Conservation (phyloP, 2,888 invertebrate genomes). For the Harmothoe impar region DNA sequence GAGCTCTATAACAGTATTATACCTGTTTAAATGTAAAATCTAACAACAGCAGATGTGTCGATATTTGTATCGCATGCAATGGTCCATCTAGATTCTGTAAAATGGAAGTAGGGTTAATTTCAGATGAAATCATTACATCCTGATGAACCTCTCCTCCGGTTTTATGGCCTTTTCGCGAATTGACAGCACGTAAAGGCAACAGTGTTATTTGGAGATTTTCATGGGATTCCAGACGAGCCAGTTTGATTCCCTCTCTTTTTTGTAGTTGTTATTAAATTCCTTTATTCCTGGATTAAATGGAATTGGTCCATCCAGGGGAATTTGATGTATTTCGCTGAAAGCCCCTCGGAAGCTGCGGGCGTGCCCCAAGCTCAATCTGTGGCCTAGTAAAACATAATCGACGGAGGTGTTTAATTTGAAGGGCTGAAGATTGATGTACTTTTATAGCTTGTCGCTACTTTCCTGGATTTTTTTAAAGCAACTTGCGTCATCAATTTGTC, state of each 20-base stretch:
- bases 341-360: not conserved
- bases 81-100: too few species aligned
- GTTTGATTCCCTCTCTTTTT: not conserved
- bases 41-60: too few species aligned
- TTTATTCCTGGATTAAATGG: conserved; percentile 23
- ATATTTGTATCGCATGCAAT: too few species aligned
- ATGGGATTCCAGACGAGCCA: not conserved
- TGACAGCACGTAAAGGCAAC: not conserved
- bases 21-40: too few species aligned
- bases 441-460: conserved; percentile 29
- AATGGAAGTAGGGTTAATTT: too few species aligned
- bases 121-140: too few species aligned
- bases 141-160: not conserved
- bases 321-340: not conserved
- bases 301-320: not conserved
- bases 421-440: conserved; percentile 28
- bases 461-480: not conserved
- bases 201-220: not conserved
- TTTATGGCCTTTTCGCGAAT: not conserved
- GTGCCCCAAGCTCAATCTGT: not conserved
- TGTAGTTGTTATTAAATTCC: not conserved
- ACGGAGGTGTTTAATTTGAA: conserved; percentile 28
- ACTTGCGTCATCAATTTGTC: conserved; percentile 12
- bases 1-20: too few species aligned
- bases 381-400: not conserved